Base-by-base conservation (phyloP, 2,797 vertebrate genomes). In the Gymnothorax javanicus region DNA sequence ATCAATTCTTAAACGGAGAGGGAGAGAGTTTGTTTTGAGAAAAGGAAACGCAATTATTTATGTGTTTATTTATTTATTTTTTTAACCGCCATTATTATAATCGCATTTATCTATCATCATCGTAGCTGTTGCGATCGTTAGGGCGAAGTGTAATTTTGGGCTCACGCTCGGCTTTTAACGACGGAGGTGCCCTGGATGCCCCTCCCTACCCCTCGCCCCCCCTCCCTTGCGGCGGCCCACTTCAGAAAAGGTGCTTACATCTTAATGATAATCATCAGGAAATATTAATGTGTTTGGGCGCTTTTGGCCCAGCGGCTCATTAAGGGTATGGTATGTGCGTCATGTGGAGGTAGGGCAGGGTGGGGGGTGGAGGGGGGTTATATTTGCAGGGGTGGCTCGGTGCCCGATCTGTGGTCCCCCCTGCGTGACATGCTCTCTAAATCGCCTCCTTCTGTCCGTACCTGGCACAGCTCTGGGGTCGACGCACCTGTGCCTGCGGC, bases 231-330 rank as follows among this genome's bases (percentile, higher is more conserved):
- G 96, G 95, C 96, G 96, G 95, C 95, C 97, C 97, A 97, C 97
- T 97, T 97, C 97, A 97, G 98, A 97, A 97, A 98, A 98, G 97
- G 97, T 98, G 98, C 97, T 98, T 99, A 98, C 97, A 97, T 97
- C 97, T 97, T 99, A 98, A 99, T 99, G 98, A 99, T 99, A 98
- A 98, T 98, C 98, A 99, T 99, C 98, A 98, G 97, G 97, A 98
- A 98, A 99, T 99, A 99, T 99, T 98, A 99, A 99, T 98, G 98
- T 94, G 97, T 97, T 98, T 97, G 97, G 71, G 97, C 97, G 96
- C 98, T 97, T 97, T 97, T 96, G 97, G 98, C 98, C 98, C 97
- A 98, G 97, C 97, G 98, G 97, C 97, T 99, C 98, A 99, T 99
- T 98, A 98, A 27, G 60, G 83, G 60, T 11, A 43, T 2, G 33